These are phyloP conservation scores for Acanthosoma haemorrhoidale DNA, from an alignment of 2,888 invertebrate species.

Conservation along the genomic window DNA sequence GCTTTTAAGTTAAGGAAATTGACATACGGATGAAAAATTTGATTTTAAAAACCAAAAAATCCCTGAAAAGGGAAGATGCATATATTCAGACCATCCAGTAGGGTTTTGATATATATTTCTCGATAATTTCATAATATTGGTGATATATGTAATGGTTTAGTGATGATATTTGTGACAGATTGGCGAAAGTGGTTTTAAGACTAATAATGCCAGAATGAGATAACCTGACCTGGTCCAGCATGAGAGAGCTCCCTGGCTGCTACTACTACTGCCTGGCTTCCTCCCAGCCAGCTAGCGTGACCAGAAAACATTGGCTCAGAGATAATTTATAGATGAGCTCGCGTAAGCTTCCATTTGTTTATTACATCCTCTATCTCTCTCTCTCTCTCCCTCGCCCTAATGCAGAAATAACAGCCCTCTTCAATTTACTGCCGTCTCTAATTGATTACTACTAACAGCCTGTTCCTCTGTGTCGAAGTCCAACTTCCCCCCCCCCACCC, in stretches of 20 bases:
- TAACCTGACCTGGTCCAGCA: constrained; percentile 16
- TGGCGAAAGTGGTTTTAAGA: too few species aligned
- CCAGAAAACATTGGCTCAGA: not conserved
- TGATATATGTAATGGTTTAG: too few species aligned
- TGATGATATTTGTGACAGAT: not conserved
- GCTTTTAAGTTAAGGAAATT: too few species aligned
- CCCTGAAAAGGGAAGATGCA: too few species aligned
- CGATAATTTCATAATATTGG: too few species aligned
- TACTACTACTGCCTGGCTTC: not conserved
- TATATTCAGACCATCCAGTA: too few species aligned
- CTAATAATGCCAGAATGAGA: not conserved
- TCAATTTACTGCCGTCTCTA: not conserved
- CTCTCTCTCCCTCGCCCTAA: not conserved
- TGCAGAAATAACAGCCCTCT: not conserved
- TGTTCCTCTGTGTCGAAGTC: too few species aligned
- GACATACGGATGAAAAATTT: too few species aligned
- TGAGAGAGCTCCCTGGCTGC: not conserved
- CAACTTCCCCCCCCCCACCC: too few species aligned
- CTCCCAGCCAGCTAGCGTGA: constrained; percentile 6
- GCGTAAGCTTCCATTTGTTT: not conserved
- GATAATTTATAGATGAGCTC: constrained; percentile 17
- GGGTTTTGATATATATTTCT: too few species aligned
- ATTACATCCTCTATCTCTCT: not conserved
- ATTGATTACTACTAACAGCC: not conserved
- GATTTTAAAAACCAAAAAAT: too few species aligned